Conservation (phyloP, 2,797 vertebrate species). For the Tiaroga cobitis region DNA sequence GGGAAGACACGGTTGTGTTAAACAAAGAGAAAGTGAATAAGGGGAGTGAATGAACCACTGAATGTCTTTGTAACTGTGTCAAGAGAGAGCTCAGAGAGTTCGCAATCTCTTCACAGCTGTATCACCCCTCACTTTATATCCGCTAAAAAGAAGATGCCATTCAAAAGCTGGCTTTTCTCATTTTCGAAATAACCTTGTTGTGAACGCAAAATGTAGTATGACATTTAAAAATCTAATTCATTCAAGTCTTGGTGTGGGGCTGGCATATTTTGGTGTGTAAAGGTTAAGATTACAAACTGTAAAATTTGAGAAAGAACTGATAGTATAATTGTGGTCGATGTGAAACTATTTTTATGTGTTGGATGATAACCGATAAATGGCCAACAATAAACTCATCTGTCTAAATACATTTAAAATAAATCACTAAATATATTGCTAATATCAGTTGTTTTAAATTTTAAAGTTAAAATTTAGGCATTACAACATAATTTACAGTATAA, state of each 20-base stretch:
- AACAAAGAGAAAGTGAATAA: slow-evolving; percentile 75
- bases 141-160: slow-evolving; percentile 72
- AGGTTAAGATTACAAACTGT: slow-evolving; percentile 8
- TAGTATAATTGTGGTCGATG: background rate
- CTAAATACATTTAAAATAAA: background rate
- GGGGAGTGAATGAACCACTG: slow-evolving; percentile 64
- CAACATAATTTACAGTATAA: background rate
- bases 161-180: slow-evolving; percentile 66
- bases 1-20: slow-evolving; percentile 70
- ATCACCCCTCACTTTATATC: slow-evolving; percentile 68
- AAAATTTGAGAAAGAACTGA: slow-evolving; percentile 17
- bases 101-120: slow-evolving; percentile 66
- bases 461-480: background rate
- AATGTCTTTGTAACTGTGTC: slow-evolving; percentile 76
- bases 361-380: background rate
- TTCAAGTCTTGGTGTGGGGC: slow-evolving; percentile 62
- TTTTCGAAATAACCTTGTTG: slow-evolving; percentile 56
- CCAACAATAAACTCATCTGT: background rate
- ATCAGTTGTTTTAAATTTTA: background rate
- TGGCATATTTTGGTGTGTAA: background rate
- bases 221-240: slow-evolving; percentile 38
- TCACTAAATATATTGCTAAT: background rate
- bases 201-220: background rate
- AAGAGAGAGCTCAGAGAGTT: slow-evolving; percentile 73
- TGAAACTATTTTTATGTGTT: background rate